Evolutionary conservation across 1,140 invertebrate genomes (phyloP).

Genomic region (Neuroterus valhalla): DNA sequence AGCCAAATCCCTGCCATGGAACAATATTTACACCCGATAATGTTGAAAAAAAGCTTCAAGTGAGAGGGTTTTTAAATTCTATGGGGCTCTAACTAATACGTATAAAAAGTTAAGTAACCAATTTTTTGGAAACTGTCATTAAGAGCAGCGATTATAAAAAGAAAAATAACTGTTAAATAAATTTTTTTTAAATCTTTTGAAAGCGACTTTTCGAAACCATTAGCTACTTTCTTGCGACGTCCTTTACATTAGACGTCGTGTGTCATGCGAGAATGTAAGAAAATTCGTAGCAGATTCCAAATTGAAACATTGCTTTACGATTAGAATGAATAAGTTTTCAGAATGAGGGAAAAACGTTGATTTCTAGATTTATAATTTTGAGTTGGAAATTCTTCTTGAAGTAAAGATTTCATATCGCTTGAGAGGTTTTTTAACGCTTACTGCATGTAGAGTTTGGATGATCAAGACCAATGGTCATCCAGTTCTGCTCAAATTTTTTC

Average conservation of each 20-base stretch:
- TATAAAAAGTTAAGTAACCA: slow-evolving; percentile 30
- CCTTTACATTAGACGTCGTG: slow-evolving; percentile 14
- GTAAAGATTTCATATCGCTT: too few relatives aligned
- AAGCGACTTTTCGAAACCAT: slow-evolving; percentile 22
- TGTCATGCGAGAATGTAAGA: slow-evolving; percentile 25
- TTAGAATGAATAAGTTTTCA: not conserved
- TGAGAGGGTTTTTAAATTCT: slow-evolving; percentile 6
- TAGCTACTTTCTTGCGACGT: slow-evolving; percentile 27
- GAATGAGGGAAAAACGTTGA: slow-evolving; percentile 7
- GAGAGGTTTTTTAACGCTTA: too few relatives aligned
- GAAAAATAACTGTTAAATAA: not conserved
- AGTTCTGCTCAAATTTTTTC: too few relatives aligned
- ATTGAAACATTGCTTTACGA: too few relatives aligned
- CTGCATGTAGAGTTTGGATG: too few relatives aligned
- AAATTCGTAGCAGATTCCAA: not conserved
- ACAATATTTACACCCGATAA: slow-evolving; percentile 23
- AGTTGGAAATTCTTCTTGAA: not conserved
- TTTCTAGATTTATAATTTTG: not conserved
- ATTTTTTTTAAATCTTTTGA: slow-evolving; percentile 16
- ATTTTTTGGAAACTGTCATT: slow-evolving; percentile 22
- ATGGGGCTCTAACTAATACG: slow-evolving; percentile 19
- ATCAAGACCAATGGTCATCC: too few relatives aligned
- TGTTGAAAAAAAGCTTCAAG: not conserved
- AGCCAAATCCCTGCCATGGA: slow-evolving; percentile 25
- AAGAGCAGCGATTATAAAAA: not conserved